Conservation (phyloP, 2,797 vertebrate genomes). For the Mormyrus proboscirostris region DNA sequence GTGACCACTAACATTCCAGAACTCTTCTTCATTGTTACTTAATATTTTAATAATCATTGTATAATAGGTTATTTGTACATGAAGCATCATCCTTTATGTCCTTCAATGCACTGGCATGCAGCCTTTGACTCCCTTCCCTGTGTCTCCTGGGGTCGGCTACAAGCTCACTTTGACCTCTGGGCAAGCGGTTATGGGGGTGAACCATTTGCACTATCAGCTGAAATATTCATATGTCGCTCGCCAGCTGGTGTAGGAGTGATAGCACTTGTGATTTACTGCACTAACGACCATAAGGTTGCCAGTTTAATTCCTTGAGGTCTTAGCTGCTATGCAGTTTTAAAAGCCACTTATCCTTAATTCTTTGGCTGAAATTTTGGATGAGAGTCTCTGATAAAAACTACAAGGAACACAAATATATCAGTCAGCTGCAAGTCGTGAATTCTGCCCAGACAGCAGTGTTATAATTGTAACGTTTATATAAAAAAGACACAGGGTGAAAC, state of each 20-base stretch:
- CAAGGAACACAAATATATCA: neutral
- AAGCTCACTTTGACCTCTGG: neutral
- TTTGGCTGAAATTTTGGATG: neutral
- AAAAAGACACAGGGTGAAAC: constrained; percentile 54
- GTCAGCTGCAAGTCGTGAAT: neutral
- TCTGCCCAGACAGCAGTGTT: neutral
- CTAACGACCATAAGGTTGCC: neutral
- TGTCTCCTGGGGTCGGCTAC: neutral
- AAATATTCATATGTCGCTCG: neutral
- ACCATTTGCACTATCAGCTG: neutral
- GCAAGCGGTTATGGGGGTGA: neutral
- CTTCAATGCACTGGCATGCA: neutral
- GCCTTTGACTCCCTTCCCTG: neutral
- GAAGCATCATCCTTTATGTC: neutral
- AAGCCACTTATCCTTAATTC: neutral
- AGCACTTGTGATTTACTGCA: neutral
- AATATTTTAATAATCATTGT: neutral
- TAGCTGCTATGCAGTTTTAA: neutral
- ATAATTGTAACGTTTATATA: neutral
- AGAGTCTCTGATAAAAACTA: neutral
- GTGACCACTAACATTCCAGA: neutral
- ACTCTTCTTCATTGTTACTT: neutral
- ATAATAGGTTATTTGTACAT: neutral
- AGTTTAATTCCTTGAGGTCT: neutral
- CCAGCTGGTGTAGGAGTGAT: neutral